phyloP scores from a whole-genome alignment of 2,797 vertebrate genomes.

The Gallinago solitaria region DNA sequence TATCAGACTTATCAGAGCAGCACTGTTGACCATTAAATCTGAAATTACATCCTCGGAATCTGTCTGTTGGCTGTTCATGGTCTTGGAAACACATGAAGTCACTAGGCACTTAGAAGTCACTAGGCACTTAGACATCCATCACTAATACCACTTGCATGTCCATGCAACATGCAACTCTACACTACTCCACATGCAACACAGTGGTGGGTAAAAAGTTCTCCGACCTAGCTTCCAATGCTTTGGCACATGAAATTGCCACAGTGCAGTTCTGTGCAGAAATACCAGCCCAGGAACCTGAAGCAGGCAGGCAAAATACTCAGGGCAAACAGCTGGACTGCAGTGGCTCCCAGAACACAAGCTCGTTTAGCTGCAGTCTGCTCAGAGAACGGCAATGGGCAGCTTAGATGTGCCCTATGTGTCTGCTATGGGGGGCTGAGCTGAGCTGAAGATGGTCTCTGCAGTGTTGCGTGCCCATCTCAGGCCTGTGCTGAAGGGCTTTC shows the following conservation, averaged over 20 bases:
- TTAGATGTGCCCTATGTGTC: not conserved
- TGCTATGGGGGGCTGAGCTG: not conserved
- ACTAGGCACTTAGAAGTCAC: not conserved
- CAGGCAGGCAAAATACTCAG: not conserved
- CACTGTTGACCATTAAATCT: not conserved
- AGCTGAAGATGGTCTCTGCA: not conserved
- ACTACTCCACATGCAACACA: not conserved
- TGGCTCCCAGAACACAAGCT: not conserved
- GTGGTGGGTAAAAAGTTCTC: not conserved
- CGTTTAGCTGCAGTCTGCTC: accelerated
- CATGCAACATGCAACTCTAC: too few species aligned
- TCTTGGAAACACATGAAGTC: not conserved
- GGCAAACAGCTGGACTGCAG: accelerated
- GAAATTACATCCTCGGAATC: not conserved
- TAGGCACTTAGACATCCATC: not conserved
- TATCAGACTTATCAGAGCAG: not conserved
- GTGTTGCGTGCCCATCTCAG: not conserved
- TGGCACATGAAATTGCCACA: not conserved
- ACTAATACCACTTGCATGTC: not conserved
- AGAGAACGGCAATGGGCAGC: accelerated
- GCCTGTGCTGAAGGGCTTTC: not conserved
- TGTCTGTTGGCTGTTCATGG: not conserved
- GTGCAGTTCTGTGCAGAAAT: not conserved
- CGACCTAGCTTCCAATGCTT: not conserved
- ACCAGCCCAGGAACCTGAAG: not conserved